phyloP scores from a whole-genome alignment of 2,888 invertebrate genomes.

The Agonopterix subpropinquella region DNA sequence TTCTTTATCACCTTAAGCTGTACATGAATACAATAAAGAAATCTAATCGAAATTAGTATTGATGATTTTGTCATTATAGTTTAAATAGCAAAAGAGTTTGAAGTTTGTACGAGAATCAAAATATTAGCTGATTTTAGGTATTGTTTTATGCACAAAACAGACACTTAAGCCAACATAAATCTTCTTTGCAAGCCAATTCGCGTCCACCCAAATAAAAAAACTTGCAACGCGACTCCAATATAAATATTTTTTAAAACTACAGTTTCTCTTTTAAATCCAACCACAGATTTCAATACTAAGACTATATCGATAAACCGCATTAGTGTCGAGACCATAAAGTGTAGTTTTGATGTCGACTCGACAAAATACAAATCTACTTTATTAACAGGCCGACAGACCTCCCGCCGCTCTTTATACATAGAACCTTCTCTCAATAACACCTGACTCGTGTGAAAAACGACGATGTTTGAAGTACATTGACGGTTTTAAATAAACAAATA shows the following conservation, averaged over 20 bases:
- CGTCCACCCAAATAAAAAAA: too few relatives aligned
- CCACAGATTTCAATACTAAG: conserved; percentile 23
- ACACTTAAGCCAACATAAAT: too few relatives aligned
- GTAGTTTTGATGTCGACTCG: conserved; percentile 65
- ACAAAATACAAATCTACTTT: conserved; percentile 56
- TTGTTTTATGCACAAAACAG: too few relatives aligned
- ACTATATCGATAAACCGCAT: conserved; percentile 53
- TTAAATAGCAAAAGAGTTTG: too few relatives aligned
- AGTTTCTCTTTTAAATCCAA: conserved; percentile 26
- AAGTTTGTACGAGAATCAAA: background rate
- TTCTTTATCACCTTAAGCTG: too few relatives aligned
- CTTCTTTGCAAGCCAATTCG: too few relatives aligned
- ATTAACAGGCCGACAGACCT: conserved; percentile 62
- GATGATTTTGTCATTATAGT: background rate
- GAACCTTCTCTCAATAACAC: conserved; percentile 46
- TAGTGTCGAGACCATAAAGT: conserved; percentile 61
- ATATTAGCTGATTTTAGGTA: background rate
- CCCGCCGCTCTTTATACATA: conserved; percentile 45
- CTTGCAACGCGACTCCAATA: background rate
- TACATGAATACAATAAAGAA: too few relatives aligned
- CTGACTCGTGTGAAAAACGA: background rate
- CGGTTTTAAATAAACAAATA: too few relatives aligned
- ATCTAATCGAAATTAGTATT: too few relatives aligned
- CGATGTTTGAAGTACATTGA: too few relatives aligned
- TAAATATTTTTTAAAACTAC: conserved; percentile 10